Conservation (phyloP, 2,113 vertebrate species). For the Alligator mississippiensis region DNA sequence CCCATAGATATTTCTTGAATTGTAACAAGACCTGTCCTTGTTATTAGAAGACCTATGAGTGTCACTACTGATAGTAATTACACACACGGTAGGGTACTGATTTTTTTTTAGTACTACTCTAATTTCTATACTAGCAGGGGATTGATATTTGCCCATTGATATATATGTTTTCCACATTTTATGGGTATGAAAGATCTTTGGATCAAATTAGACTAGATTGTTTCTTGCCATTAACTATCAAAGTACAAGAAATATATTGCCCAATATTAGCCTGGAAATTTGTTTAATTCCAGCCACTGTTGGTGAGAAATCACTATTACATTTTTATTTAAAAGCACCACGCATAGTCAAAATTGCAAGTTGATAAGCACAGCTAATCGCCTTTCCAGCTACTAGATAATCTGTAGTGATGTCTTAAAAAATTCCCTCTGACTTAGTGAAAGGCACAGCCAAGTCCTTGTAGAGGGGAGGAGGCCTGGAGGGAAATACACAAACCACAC, state of each 20-base stretch:
- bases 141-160: conserved; percentile 48
- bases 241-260: background rate
- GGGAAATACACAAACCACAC: background rate
- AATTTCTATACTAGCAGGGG: background rate
- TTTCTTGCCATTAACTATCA: conserved; percentile 31
- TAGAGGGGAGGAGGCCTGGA: background rate
- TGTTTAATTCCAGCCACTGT: background rate
- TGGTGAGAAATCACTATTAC: background rate
- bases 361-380: background rate
- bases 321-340: background rate
- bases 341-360: background rate
- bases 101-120: background rate
- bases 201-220: background rate
- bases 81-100: background rate
- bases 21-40: conserved; percentile 40
- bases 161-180: conserved; percentile 21
- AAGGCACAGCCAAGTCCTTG: background rate
- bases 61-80: conserved; percentile 53
- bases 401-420: background rate
- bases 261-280: background rate
- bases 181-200: conserved; percentile 8
- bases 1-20: conserved; percentile 46
- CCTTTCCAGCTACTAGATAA: background rate
- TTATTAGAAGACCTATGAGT: conserved; percentile 34
- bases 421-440: background rate